phyloP scores from a whole-genome alignment of 2,888 invertebrate species.

The Nowickia ferox region DNA sequence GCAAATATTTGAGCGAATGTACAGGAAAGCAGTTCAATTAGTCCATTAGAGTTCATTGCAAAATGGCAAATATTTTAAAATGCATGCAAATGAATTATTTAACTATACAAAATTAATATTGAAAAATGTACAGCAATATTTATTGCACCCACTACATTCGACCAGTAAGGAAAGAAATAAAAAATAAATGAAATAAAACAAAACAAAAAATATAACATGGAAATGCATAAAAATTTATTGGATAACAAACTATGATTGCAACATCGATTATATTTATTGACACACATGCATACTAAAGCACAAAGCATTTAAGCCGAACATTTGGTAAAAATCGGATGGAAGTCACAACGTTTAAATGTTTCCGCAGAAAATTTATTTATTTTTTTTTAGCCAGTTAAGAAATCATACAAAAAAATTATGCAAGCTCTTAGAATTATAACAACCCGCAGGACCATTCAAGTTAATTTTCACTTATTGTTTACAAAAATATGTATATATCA shows the following conservation, averaged over 20 bases:
- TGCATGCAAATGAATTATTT: constrained; percentile 53
- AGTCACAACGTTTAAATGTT: neutral
- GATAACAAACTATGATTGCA: constrained; percentile 3
- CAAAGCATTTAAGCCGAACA: neutral
- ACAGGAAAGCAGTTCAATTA: constrained; percentile 45
- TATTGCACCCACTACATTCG: constrained; percentile 25
- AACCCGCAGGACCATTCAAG: neutral
- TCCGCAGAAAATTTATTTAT: neutral
- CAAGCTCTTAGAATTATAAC: too few species aligned
- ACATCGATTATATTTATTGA: constrained; percentile 20
- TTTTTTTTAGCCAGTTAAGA: neutral
- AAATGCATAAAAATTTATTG: constrained; percentile 29
- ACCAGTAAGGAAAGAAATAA: neutral
- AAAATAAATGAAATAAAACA: neutral
- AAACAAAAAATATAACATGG: neutral
- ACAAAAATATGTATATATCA: constrained; percentile 4
- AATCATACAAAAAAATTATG: neutral
- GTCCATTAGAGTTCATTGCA: constrained; percentile 50
- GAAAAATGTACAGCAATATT: constrained; percentile 42
- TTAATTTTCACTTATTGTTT: neutral
- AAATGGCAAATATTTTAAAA: constrained; percentile 45
- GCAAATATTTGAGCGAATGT: neutral
- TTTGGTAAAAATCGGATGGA: neutral
- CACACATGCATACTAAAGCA: neutral
- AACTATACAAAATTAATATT: constrained; percentile 53